Evolutionary conservation across 2,797 vertebrate genomes (phyloP).

Genomic region (Hippopotamyrus pictus): DNA sequence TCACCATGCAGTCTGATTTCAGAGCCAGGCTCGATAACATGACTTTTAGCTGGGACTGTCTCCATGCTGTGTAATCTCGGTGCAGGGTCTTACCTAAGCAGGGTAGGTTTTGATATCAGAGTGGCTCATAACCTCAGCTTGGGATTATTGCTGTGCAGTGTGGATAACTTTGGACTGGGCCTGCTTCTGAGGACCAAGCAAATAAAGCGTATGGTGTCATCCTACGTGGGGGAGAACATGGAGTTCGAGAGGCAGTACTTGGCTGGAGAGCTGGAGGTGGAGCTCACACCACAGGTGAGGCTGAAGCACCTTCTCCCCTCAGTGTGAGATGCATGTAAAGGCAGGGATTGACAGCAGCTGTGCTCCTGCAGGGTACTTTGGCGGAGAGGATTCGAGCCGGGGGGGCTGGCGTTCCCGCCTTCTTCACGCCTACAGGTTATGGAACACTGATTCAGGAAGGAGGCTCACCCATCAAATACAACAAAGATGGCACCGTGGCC

Average conservation of each 20-base stretch:
- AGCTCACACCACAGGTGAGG: constrained; percentile 88
- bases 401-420: constrained; percentile 89
- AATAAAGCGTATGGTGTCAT: constrained; percentile 94
- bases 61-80: background rate
- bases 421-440: constrained; percentile 92
- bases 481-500: constrained; percentile 77
- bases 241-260: constrained; percentile 97
- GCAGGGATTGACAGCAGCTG: background rate
- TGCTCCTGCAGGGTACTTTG: constrained; percentile 38
- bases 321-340: background rate
- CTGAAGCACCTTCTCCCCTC: background rate
- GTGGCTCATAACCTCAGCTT: background rate
- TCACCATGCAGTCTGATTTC: background rate
- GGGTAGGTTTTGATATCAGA: background rate
- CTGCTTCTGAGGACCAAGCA: constrained; percentile 85
- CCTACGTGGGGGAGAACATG: constrained; percentile 90
- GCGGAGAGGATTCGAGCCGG: constrained; percentile 91
- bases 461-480: constrained; percentile 91
- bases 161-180: constrained; percentile 92
- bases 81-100: background rate
- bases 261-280: constrained; percentile 88
- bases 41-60: background rate
- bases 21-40: background rate
- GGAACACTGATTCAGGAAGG: constrained; percentile 92
- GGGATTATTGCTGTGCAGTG: constrained; percentile 52